phyloP scores from a whole-genome alignment of 2,888 invertebrate species.

The Meiosimyza platycephala region DNA sequence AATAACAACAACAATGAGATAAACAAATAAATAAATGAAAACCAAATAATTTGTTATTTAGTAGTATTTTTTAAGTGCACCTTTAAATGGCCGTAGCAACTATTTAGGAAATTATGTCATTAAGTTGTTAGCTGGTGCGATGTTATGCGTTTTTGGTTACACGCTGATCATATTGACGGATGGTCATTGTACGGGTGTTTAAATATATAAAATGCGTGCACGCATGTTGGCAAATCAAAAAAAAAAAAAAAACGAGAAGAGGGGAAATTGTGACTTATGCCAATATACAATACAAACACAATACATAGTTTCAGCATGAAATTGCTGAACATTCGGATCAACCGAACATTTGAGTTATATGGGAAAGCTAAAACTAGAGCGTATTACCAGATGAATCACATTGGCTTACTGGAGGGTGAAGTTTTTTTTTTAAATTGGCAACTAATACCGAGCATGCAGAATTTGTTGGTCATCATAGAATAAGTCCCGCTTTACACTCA shows the following conservation, averaged over 20 bases:
- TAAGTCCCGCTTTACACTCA: too few species aligned
- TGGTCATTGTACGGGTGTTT: not conserved
- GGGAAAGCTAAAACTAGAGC: too few species aligned
- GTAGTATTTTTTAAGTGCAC: slow-evolving; percentile 16
- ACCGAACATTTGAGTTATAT: not conserved
- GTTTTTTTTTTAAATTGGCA: not conserved
- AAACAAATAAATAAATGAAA: slow-evolving; percentile 13
- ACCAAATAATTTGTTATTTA: slow-evolving; percentile 10
- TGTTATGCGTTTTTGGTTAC: slow-evolving; percentile 35
- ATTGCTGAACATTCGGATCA: slow-evolving; percentile 29
- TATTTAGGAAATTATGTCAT: slow-evolving; percentile 45
- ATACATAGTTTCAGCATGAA: slow-evolving; percentile 26
- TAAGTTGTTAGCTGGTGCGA: slow-evolving; percentile 45
- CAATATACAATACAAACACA: not conserved
- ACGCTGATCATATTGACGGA: slow-evolving; percentile 5
- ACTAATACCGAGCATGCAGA: slow-evolving; percentile 51
- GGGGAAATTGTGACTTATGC: not conserved
- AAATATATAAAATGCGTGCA: not conserved
- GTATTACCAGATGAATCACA: too few species aligned
- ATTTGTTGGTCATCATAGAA: slow-evolving; percentile 36
- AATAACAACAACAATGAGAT: slow-evolving; percentile 19
- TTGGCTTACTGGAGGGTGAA: not conserved
- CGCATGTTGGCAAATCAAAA: not conserved
- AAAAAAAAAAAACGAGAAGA: not conserved
- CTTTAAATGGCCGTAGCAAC: slow-evolving; percentile 30